A percentile compares a stretch with the other conserved stretches of the same genome.
These are phyloP conservation scores for Philaethria dido DNA, from an alignment of 2,888 invertebrate genomes.

Conservation along the genomic window DNA sequence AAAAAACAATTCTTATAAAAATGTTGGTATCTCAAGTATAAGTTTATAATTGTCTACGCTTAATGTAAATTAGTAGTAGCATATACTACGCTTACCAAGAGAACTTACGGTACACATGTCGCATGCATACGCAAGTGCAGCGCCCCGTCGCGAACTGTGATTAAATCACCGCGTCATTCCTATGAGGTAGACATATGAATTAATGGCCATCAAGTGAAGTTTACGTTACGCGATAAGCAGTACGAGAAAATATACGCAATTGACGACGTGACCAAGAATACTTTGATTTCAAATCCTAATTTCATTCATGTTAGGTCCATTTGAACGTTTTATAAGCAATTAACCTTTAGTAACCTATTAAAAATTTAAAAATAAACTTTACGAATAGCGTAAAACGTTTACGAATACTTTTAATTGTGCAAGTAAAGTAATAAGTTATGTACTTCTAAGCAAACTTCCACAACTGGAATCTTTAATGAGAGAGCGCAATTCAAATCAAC, in stretches of 20 bases:
- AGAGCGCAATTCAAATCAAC: constrained; percentile 78
- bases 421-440: constrained; percentile 81
- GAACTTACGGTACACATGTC: constrained; percentile 31
- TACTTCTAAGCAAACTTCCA: constrained; percentile 67
- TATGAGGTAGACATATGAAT: constrained; percentile 68
- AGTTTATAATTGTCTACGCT: constrained; percentile 16
- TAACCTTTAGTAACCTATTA: neutral
- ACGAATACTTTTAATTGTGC: constrained; percentile 66
- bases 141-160: constrained; percentile 41
- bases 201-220: constrained; percentile 70
- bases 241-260: constrained; percentile 58
- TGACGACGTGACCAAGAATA: constrained; percentile 37
- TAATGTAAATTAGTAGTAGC: constrained; percentile 26
- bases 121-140: constrained; percentile 33
- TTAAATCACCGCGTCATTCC: constrained; percentile 56
- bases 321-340: neutral
- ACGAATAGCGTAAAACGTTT: constrained; percentile 48
- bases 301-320: neutral
- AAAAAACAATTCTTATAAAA: neutral
- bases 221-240: constrained; percentile 68
- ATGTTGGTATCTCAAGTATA: neutral
- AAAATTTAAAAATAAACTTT: neutral
- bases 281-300: constrained; percentile 2
- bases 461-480: constrained; percentile 78
- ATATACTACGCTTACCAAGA: neutral